Evolutionary conservation across 2,113 vertebrate genomes (phyloP), one percentile per base, ranked within the genome.

Genomic region (Marmota flaviventris): DNA sequence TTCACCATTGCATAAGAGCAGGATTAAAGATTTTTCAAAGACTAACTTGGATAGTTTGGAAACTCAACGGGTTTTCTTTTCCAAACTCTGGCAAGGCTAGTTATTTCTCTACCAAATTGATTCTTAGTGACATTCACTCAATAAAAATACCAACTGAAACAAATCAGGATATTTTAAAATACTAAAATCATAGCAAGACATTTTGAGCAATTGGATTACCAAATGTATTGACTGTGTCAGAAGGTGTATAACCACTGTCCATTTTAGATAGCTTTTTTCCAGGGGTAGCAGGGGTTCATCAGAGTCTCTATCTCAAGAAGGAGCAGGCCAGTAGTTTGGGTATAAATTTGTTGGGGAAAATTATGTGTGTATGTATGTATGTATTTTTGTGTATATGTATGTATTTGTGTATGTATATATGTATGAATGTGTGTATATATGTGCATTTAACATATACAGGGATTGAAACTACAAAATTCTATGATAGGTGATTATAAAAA

Each of bases 91-190:
- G 4, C 6, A 81, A 67, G 14, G 45, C 37, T 4, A 77, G 6
- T 48, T 13, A 58, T 8, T 69, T 85, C 61, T 89, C 20, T 61
- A 67, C 1, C 3, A 20, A 39, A 1, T 79, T 37, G 29, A 8
- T 73, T 82, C 14, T 72, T 78, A 51, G 25, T 76, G 72, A 76
- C 37, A 88, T 37, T 73, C 32, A 65, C 67, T 95, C 3, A n/a
- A 39, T 37, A 51, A 70, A 93, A 97, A 84, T 83, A 75, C 10
- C 11, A 61, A 78, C 20, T 79, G 9, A 95, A 95, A 85, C 42
- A 56, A 87, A 96, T 89, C 48, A 92, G 22, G 3, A 53, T 72
- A 94, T 75, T 75, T 92, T 45, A 79, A 95, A 82, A 67, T 56
- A 14, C 4, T 65, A 85, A 82, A 58, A 72, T 76, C 76, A 76